Conservation (phyloP, 37 sponge, comb jelly and placozoan genomes). For the Haliclona indistincta region DNA sequence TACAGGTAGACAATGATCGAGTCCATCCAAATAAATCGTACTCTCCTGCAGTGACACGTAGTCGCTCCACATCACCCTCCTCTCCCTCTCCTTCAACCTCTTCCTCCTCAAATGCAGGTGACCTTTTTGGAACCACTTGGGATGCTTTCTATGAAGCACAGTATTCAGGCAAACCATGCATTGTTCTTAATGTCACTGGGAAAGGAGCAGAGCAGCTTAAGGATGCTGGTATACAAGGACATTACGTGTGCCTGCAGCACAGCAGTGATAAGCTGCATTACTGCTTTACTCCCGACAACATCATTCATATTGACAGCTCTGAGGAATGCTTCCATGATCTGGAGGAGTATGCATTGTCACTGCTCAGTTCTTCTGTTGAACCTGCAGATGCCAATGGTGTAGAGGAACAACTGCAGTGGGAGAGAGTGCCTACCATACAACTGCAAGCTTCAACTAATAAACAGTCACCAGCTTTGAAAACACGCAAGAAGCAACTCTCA, state of each 20-base stretch:
- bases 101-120: neutral
- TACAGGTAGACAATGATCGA: neutral
- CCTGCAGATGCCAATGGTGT: conserved; percentile 6
- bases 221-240: conserved; percentile 27
- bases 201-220: conserved; percentile 63
- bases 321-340: conserved; percentile 39
- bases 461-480: neutral
- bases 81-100: neutral
- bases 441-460: conserved; percentile 3
- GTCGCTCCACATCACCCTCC: neutral
- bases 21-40: neutral
- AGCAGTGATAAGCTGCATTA: neutral
- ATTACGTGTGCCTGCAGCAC: conserved; percentile 30
- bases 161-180: conserved; percentile 49
- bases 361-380: conserved; percentile 3
- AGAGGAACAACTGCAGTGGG: conserved; percentile 69
- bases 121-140: conserved; percentile 56
- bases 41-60: neutral
- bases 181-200: conserved; percentile 46
- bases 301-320: conserved; percentile 12
- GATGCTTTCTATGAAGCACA: conserved; percentile 49
- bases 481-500: neutral
- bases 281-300: conserved; percentile 12
- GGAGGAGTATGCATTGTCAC: conserved; percentile 12
- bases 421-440: conserved; percentile 47